Conservation (phyloP, 2,888 invertebrate species). For the Eristalinus aeneus region DNA sequence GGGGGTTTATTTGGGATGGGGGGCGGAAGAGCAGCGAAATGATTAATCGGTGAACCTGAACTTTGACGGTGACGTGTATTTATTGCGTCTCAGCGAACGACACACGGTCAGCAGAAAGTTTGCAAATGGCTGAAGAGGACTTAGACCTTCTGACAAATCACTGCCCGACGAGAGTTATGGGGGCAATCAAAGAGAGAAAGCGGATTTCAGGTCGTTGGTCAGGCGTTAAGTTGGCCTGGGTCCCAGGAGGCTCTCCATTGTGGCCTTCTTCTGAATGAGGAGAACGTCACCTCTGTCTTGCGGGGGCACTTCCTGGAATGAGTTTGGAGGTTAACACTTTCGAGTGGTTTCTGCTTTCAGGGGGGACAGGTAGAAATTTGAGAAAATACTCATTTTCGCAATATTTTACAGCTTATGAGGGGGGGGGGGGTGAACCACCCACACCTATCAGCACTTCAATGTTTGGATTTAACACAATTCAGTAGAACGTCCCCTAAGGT, state of each 20-base stretch:
- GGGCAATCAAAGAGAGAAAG: neutral
- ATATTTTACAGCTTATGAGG: no score
- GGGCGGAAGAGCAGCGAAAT: constrained; percentile 9
- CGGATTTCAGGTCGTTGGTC: neutral
- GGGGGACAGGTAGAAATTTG: no score
- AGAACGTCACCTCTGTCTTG: no score
- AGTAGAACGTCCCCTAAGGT: neutral
- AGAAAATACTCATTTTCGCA: no score
- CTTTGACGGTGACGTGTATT: constrained; percentile 50
- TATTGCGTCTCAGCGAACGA: constrained; percentile 26
- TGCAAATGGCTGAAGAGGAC: neutral
- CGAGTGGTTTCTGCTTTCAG: no score
- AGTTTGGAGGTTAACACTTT: no score
- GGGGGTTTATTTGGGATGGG: neutral
- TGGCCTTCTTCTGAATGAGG: no score
- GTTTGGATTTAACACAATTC: neutral
- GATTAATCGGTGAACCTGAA: constrained; percentile 46
- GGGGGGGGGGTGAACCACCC: no score
- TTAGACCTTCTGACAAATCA: neutral
- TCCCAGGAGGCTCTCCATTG: no score
- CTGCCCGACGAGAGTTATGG: neutral
- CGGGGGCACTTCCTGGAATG: no score
- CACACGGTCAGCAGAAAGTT: neutral
- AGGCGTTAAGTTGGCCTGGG: neutral
- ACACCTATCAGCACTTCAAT: no score